Evolutionary conservation across 2,797 vertebrate genomes (phyloP).

Genomic region (Cyprinodon diabolis): DNA sequence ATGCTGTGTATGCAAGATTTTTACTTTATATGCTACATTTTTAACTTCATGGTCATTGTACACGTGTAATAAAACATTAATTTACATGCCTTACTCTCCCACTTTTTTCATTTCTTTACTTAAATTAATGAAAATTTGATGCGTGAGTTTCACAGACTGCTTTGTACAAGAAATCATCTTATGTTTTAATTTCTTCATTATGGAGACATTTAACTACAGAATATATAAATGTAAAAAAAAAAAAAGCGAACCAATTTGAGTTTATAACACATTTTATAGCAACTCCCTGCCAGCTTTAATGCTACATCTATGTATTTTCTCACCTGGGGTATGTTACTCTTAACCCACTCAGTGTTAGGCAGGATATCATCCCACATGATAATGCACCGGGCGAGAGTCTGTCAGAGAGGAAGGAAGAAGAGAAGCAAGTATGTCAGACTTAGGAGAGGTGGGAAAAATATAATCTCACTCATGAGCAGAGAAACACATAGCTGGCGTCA

Average conservation of each 20-base stretch:
- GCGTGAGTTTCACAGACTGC: background rate
- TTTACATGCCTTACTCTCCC: too few species aligned
- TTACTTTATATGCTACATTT: too few species aligned
- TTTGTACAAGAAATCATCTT: too few species aligned
- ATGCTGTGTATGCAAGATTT: too few species aligned
- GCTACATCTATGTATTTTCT: conserved; percentile 48
- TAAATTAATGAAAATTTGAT: background rate
- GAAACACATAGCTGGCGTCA: background rate
- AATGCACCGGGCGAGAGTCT: conserved; percentile 96
- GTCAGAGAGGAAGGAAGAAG: conserved; percentile 14
- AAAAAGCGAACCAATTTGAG: background rate
- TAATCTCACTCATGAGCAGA: background rate
- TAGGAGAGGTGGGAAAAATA: conserved; percentile 28
- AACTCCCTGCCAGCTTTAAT: background rate
- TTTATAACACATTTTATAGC: background rate
- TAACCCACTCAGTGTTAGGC: conserved; percentile 94
- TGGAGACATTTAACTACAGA: background rate
- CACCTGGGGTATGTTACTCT: conserved; percentile 96
- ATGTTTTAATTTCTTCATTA: too few species aligned
- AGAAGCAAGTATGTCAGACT: conserved; percentile 11
- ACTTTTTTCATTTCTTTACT: background rate
- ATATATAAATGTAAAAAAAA: too few species aligned
- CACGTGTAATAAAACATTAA: too few species aligned
- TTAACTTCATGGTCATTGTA: too few species aligned
- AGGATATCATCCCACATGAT: conserved; percentile 99